Base-by-base conservation (phyloP, 2,113 vertebrate species). In the Chlorodrepanis virens region DNA sequence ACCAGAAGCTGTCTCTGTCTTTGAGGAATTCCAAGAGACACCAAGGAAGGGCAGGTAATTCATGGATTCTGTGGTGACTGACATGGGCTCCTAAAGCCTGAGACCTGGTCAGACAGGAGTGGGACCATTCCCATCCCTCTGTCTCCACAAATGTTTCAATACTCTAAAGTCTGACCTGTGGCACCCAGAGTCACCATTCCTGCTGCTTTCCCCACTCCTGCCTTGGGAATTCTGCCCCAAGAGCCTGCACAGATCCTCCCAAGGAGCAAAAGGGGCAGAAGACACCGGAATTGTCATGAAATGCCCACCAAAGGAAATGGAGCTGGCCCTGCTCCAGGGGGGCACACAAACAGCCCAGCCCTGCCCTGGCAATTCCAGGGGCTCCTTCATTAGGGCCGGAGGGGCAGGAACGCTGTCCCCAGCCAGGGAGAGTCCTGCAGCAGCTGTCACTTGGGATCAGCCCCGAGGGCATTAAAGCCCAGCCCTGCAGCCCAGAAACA, bases 371-470 rank as follows among this genome's bases (percentile, higher is more conserved):
- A 94, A 84, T 77, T 60, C 90, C 87, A 83, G 86, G 11, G 64
- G 89, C 91, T 72, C 75, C 94, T 92, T 90, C 90, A 96, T 96
- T 89, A 74, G 61, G 84, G 81, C 35, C 11, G 45, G 94, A 94
- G 64, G 89, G 53, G 76, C 96, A 92, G 72, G 53, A 83, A 49
- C 23, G 79, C 69, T 83, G 53, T 29, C 71, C 65, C 14, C 52
- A 85, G 91, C 11, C 87, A 79, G 1, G 28, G 14, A 91, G 95
- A 2, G 39, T 77, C 89, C 72, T 84, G 82, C 83, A 35, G 45
- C 80, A 94, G 77, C 81, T 97, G 97, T 97, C 97, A 97, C 68
- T 95, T 91, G 89, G 94, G 94, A 97, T 95, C 97, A 95, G 60
- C 89, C 93, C 97, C 53, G 96, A 53, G 83, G 83, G 89, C 68